These are phyloP conservation scores for Poeciliopsis gracilis DNA, from an alignment of 2,797 vertebrate species.

Conservation along the genomic window DNA sequence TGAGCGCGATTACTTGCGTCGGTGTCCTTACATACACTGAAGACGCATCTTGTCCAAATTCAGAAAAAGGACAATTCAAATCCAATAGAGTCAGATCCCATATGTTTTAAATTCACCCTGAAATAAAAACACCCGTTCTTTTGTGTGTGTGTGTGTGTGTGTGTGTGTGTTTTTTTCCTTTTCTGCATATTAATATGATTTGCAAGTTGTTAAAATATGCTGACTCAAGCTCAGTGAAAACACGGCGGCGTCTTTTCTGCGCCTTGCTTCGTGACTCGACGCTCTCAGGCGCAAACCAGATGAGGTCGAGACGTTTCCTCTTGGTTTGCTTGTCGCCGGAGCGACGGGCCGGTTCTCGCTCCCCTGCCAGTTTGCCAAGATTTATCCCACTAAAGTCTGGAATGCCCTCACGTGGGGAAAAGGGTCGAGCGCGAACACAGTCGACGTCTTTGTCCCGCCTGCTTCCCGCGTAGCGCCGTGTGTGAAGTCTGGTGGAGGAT, in stretches of 20 bases:
- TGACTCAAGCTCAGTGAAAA: not conserved
- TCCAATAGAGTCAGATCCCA: not conserved
- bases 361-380: constrained; percentile 57
- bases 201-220: not conserved
- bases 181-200: not conserved
- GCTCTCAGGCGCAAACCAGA: not conserved
- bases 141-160: not conserved
- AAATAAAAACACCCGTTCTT: not conserved
- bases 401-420: constrained; percentile 73
- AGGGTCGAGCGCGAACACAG: constrained; percentile 56
- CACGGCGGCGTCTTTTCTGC: not conserved
- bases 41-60: not conserved
- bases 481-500: constrained; percentile 51
- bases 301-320: not conserved
- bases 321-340: not conserved
- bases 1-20: constrained; percentile 46
- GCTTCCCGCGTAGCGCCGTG: constrained; percentile 24
- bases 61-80: not conserved
- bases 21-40: not conserved
- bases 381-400: constrained; percentile 70
- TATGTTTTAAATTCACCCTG: not conserved
- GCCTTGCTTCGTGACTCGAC: not conserved
- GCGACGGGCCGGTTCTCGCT: constrained; percentile 37
- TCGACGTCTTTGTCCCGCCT: constrained; percentile 66
- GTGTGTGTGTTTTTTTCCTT: not conserved